Conservation (phyloP, 2,113 vertebrate genomes). For the Sylvietta virens region DNA sequence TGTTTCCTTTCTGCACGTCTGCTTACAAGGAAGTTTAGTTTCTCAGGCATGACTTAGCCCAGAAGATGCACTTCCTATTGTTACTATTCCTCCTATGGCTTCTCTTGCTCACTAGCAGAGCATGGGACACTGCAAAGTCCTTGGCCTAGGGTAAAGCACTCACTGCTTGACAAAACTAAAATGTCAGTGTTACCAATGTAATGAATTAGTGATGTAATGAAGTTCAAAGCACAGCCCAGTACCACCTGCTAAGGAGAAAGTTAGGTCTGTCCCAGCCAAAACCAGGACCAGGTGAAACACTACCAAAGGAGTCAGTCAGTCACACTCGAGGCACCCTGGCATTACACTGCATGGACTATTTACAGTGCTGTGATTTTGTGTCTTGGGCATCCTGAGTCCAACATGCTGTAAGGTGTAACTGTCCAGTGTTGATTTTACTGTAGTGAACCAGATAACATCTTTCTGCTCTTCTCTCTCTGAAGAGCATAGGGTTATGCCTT, state of each 20-base stretch:
- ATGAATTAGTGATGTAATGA: too few species aligned
- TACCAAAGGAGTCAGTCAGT: neutral
- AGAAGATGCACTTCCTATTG: neutral
- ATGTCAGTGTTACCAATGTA: fast-evolving
- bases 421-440: neutral
- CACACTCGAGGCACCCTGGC: neutral
- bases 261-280: neutral
- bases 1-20: neutral
- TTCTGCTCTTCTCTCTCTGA: neutral
- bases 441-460: neutral
- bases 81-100: neutral
- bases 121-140: neutral
- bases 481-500: neutral
- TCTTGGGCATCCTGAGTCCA: neutral
- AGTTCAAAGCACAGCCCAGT: neutral
- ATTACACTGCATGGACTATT: neutral
- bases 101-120: neutral
- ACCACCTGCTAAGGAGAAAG: neutral
- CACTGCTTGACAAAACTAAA: neutral
- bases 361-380: neutral
- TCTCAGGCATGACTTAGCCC: neutral
- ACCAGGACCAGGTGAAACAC: neutral
- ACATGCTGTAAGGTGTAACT: neutral
- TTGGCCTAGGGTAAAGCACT: neutral
- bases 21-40: neutral